Percentiles rank a stretch among this genome's conserved stretches.
These are phyloP conservation scores for Tinea trinotella DNA, from an alignment of 2,888 invertebrate species.

Conservation along the genomic window DNA sequence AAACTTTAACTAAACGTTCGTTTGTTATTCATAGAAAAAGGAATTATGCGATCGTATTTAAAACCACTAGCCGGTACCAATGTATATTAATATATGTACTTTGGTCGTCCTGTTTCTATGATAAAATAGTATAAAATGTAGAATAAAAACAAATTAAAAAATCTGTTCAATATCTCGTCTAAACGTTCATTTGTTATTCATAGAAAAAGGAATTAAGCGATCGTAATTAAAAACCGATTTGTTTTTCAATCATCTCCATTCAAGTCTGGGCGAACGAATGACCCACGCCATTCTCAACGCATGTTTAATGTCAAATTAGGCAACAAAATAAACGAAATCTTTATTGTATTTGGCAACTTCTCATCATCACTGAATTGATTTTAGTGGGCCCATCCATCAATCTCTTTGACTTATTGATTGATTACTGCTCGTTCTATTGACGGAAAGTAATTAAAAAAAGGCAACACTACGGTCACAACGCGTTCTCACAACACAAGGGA, in stretches of 20 bases:
- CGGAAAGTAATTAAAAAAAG: constrained; percentile 64
- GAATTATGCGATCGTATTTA: background rate
- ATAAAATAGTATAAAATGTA: background rate
- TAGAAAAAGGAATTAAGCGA: constrained; percentile 1
- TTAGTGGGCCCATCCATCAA: constrained; percentile 54
- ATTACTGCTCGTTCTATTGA: constrained; percentile 53
- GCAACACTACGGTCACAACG: constrained; percentile 29
- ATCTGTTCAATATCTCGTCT: background rate
- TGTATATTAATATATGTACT: no score
- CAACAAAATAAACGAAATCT: constrained; percentile 31
- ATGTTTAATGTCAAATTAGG: constrained; percentile 67
- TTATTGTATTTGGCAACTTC: constrained; percentile 37
- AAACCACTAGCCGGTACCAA: no score
- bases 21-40: constrained; percentile 12
- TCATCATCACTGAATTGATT: constrained; percentile 61
- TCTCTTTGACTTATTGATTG: constrained; percentile 64
- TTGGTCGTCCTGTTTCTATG: background rate
- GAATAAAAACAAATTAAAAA: no score
- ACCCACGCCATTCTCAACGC: constrained; percentile 21
- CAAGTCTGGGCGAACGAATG: background rate
- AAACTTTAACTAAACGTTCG: background rate
- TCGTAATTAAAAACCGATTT: constrained; percentile 25
- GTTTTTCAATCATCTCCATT: constrained; percentile 25
- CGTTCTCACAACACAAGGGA: background rate
- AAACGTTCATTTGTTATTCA: background rate